phyloP scores from a whole-genome alignment of 2,888 invertebrate species.

The Drosophila nr. perissopoda region DNA sequence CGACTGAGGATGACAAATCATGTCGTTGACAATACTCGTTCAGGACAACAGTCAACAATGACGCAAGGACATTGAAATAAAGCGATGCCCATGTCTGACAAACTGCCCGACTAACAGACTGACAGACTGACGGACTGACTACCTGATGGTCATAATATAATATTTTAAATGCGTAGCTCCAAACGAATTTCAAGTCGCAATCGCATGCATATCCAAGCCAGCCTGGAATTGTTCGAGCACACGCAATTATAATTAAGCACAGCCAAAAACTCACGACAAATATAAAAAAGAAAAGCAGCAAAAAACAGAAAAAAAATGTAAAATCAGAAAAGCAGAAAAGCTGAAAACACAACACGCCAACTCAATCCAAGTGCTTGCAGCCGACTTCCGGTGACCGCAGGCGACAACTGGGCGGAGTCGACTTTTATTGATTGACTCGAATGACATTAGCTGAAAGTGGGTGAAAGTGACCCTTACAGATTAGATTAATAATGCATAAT shows the following conservation, averaged over 20 bases:
- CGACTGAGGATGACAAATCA: slow-evolving; percentile 75
- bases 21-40: slow-evolving; percentile 72
- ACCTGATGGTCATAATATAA: slow-evolving; percentile 37
- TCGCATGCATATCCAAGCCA: slow-evolving; percentile 37
- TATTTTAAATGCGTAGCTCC: slow-evolving; percentile 55
- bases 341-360: slow-evolving; percentile 57
- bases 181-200: slow-evolving; percentile 31
- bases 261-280: slow-evolving; percentile 61
- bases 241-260: slow-evolving; percentile 82
- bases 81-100: slow-evolving; percentile 42
- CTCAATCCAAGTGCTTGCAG: slow-evolving; percentile 18
- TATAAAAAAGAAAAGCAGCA: slow-evolving; percentile 29
- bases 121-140: slow-evolving; percentile 1
- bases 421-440: slow-evolving; percentile 13
- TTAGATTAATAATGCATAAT: neutral
- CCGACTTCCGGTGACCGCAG: slow-evolving; percentile 44
- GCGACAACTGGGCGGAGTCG: slow-evolving; percentile 35
- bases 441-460: slow-evolving; percentile 36
- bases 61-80: slow-evolving; percentile 57
- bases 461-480: slow-evolving; percentile 1
- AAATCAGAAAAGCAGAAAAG: neutral
- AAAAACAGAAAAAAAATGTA: slow-evolving; percentile 19
- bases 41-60: slow-evolving; percentile 61
- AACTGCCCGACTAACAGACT: slow-evolving; percentile 22
- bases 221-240: slow-evolving; percentile 60